Evolutionary conservation across 2,888 invertebrate species (phyloP), one percentile per base, ranked within the genome.

Genomic region (Limenitis camilla): DNA sequence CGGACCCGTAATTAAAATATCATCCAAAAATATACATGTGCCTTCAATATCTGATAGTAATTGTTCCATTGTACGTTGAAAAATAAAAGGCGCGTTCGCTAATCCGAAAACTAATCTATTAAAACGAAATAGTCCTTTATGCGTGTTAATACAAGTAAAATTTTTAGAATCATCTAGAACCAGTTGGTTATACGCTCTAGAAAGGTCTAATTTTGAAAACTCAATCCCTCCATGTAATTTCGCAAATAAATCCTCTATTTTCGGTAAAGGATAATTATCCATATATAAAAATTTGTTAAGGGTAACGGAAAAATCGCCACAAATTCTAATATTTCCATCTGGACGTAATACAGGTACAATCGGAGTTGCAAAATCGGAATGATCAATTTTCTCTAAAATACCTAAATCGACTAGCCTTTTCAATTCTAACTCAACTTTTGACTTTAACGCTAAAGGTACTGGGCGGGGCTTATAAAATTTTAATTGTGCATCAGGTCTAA

Each of bases 61-160:
- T 10, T 41, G 41, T 30, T 41, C 30, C 41, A 41, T 41, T 0
- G 41, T 30, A 2, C 41, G 41, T 28, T 41, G 41, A 41, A 41
- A 41, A 30, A 30, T 41, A 29, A 41, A 41, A 1, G 41, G 41
- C 8, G 41, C 41, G n/a, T 41, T 41, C 9, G 30, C 41, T 41
- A 57, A 40, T 4, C 59, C 58, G n/a, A 49, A 60, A 0, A 59
- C 52, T 10, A 54, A 38, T 6, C 54, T 32, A 19, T 42, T 52
- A 41, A 44, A 60, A 1, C 32, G 32, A 29, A 52, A 58, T 10
- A 58, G 10, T 7, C 59, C 61, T 38, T 53, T 54, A 31, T 56
- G 56, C 5, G 58, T 60, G 39, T 52, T 53, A 6, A 56, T 60
- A 10, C 45, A 43, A 4, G 55, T 41, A 8, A 41, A 29, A 29